Evolutionary conservation across 1,140 invertebrate species (phyloP).

Genomic region (Drosophila takahashii): DNA sequence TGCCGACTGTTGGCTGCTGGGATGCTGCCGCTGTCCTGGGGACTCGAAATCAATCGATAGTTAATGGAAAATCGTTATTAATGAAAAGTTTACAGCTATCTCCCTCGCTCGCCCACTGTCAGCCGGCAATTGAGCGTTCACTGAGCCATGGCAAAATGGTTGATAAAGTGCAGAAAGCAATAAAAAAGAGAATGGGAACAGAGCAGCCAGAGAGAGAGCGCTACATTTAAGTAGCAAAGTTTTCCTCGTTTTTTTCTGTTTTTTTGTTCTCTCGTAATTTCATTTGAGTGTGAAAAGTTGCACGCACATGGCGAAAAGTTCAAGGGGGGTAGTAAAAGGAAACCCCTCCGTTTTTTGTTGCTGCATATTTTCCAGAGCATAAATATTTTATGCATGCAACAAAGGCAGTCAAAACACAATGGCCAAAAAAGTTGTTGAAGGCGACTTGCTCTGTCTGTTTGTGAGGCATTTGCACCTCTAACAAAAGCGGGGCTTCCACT

Average conservation of each 20-base stretch:
- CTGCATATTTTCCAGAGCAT: conserved; percentile 78
- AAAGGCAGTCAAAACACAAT: conserved; percentile 75
- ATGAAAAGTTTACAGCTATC: conserved; percentile 76
- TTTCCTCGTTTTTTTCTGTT: conserved; percentile 26
- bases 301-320: conserved; percentile 58
- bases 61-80: conserved; percentile 85
- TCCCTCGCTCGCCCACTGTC: conserved; percentile 5
- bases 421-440: conserved; percentile 43
- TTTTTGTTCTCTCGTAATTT: conserved; percentile 60
- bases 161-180: conserved; percentile 76
- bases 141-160: conserved; percentile 74
- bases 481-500: conserved; percentile 64
- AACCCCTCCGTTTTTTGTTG: conserved; percentile 48
- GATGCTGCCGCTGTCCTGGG: conserved; percentile 66
- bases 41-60: conserved; percentile 84
- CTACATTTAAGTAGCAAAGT: conserved; percentile 81
- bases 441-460: conserved; percentile 44
- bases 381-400: conserved; percentile 82
- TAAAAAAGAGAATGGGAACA: conserved; percentile 39
- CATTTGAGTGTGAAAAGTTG: conserved; percentile 82
- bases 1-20: conserved; percentile 6
- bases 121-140: conserved; percentile 73
- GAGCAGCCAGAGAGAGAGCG: conserved; percentile 35
- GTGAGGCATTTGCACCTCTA: conserved; percentile 72
- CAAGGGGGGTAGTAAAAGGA: neutral